Evolutionary conservation across 1,140 invertebrate species (phyloP), one percentile per base, ranked within the genome.

Genomic region (Scylla paramamosain): DNA sequence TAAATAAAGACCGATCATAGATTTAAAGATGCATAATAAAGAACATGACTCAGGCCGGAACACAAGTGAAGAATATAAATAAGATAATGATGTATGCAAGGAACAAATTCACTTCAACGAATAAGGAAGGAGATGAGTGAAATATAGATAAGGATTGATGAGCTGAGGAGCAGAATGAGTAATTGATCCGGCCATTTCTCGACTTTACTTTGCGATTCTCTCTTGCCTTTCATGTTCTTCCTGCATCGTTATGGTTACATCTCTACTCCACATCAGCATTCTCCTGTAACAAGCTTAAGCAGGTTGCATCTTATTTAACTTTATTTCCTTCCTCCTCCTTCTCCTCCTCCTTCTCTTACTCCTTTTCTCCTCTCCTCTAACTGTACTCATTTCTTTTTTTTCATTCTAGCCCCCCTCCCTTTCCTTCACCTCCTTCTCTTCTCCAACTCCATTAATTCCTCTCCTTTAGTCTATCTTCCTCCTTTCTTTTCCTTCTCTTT

Each of bases 111-210:
- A 77, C 67, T 77, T n/a, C 4, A 20, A n/a, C 25, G 67, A n/a
- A 77, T 77, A 77, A 77, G 67, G 67, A 77, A 77, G 67, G 67
- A 7, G 67, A n/a, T 77, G 67, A 77, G 67, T 77, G 67, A 77
- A 77, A 77, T 77, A 77, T n/a, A 7, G 67, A 77, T 77, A 7
- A 77, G 67, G 67, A n/a, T n/a, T 25, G n/a, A n/a, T 77, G 67
- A 77, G 12, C n/a, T 20, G n/a, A 7, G 20, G 7, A 20, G 1
- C 25, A 25, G 20, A 25, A n/a, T n/a, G 39, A n/a, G 67, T 77
- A 77, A 77, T 77, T 77, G 25, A 77, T n/a, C 6, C 25, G 6
- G 20, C 4, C 8, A n/a, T 25, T 77, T 77, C 52, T 77, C 12
- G 0, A 77, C 67, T 77, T 77, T 77, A 7, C 67, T 77, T 77